Evolutionary conservation across 2,888 invertebrate genomes (phyloP).

Genomic region (Dryococelus australis): DNA sequence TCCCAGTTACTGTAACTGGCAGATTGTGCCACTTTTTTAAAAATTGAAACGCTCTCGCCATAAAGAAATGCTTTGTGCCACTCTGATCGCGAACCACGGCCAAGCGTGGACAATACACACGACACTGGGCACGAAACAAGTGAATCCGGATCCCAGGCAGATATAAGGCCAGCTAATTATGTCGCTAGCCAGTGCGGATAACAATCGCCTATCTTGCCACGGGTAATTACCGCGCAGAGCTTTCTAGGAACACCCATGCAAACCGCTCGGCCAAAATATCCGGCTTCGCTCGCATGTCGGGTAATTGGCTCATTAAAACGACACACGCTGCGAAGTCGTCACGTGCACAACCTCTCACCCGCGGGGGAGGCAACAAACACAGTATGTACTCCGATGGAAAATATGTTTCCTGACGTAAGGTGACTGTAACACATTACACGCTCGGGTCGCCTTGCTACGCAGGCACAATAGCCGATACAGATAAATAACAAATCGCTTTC

Average conservation of each 20-base stretch:
- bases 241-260: background rate
- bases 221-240: conserved; percentile 2
- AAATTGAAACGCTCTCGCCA: background rate
- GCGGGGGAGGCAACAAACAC: background rate
- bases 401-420: background rate
- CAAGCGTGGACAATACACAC: background rate
- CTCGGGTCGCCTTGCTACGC: no score
- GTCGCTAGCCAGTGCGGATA: background rate
- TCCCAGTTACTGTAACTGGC: no score
- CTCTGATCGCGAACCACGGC: background rate
- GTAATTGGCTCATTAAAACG: conserved; percentile 16
- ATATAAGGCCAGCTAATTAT: background rate
- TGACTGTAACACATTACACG: no score
- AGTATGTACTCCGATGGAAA: background rate
- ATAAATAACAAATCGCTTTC: no score
- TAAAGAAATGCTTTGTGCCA: background rate
- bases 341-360: background rate
- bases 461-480: no score
- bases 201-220: background rate
- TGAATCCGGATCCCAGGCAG: background rate
- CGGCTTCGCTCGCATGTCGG: background rate
- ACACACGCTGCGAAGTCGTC: background rate
- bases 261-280: background rate
- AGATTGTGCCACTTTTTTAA: no score
- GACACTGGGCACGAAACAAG: background rate